These are phyloP conservation scores for Troides aeacus DNA, from an alignment of 2,888 invertebrate genomes.

Conservation along the genomic window DNA sequence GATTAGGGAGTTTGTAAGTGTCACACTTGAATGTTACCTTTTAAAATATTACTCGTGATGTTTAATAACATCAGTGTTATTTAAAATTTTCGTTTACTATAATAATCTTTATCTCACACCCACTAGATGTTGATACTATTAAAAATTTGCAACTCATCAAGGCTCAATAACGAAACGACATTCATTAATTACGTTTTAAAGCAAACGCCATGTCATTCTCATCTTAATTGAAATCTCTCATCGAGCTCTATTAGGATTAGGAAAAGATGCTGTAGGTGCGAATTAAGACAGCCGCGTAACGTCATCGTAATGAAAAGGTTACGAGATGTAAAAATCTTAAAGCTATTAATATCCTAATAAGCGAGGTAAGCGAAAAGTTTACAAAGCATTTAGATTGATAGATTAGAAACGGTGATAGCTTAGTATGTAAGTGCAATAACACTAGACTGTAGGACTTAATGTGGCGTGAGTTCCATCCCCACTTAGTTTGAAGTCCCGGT, in stretches of 20 bases:
- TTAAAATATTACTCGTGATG: not conserved
- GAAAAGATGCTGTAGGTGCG: conserved; percentile 25
- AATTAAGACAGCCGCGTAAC: conserved; percentile 24
- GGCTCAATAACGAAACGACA: conserved; percentile 39
- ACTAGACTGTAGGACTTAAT: too few species aligned
- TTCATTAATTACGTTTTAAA: conserved; percentile 59
- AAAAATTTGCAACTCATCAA: conserved; percentile 32
- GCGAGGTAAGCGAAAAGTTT: not conserved
- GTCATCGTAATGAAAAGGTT: conserved; percentile 24
- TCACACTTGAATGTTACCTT: not conserved
- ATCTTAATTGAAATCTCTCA: conserved; percentile 57
- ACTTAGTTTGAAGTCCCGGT: too few species aligned
- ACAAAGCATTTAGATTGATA: too few species aligned
- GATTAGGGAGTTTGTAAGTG: not conserved
- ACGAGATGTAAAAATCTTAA: conserved; percentile 7
- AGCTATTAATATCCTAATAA: conserved; percentile 5
- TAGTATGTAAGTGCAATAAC: too few species aligned
- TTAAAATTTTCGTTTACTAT: too few species aligned
- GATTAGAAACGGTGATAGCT: too few species aligned
- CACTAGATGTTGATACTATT: conserved; percentile 38
- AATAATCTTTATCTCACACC: not conserved
- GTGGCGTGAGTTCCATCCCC: too few species aligned
- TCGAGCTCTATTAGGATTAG: conserved; percentile 37
- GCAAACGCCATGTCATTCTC: conserved; percentile 55
- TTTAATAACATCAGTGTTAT: not conserved